These are phyloP conservation scores for Hyles lineata DNA, from an alignment of 2,888 invertebrate species.

Conservation along the genomic window DNA sequence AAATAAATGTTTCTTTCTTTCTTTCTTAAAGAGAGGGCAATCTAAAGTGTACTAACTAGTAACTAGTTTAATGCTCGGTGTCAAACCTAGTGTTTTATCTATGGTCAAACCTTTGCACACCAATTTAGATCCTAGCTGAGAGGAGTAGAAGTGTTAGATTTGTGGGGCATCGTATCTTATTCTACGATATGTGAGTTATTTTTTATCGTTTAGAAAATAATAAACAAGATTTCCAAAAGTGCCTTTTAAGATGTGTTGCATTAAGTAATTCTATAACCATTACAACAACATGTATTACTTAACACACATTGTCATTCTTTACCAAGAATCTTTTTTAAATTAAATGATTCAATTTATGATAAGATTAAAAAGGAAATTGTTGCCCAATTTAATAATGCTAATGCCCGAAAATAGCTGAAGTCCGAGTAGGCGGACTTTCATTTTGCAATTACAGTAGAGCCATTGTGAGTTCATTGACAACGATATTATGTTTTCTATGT, in stretches of 20 bases:
- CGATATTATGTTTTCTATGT: neutral
- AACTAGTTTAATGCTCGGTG: no score
- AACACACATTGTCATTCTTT: slow-evolving; percentile 7
- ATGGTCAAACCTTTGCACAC: no score
- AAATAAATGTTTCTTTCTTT: no score
- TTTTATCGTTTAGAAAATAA: no score
- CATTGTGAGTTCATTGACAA: slow-evolving; percentile 17
- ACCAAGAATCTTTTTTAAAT: neutral
- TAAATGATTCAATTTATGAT: slow-evolving; percentile 17
- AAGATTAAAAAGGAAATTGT: slow-evolving; percentile 19
- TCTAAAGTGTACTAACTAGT: no score
- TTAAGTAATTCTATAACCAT: neutral
- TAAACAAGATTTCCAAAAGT: no score
- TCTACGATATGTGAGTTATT: no score
- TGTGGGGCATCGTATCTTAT: no score
- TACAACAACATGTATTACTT: neutral
- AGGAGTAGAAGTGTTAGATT: no score
- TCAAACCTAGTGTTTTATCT: no score
- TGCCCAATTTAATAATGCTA: slow-evolving; percentile 23
- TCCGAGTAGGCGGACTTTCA: slow-evolving; percentile 20
- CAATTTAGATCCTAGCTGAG: no score
- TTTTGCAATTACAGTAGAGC: slow-evolving; percentile 22
- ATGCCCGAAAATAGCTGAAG: slow-evolving; percentile 27
- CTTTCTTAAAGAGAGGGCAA: no score
- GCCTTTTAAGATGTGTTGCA: neutral